phyloP scores from a whole-genome alignment of 2,888 invertebrate species.

The Bugula neritina region DNA sequence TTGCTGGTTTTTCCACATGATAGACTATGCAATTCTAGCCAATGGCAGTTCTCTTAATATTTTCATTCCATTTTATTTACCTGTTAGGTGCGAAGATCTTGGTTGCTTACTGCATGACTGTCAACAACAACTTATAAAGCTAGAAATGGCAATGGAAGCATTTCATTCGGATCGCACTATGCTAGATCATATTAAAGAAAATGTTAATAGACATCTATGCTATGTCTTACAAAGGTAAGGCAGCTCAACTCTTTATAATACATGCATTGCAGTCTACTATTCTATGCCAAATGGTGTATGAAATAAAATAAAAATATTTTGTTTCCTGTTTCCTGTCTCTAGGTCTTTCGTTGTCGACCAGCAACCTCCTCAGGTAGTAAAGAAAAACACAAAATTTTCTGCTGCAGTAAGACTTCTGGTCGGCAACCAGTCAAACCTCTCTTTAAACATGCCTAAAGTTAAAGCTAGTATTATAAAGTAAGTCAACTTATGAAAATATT shows the following conservation, averaged over 20 bases:
- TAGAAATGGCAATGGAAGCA: conserved; percentile 22
- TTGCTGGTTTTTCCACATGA: too few relatives aligned
- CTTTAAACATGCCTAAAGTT: conserved; percentile 86
- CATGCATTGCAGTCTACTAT: too few relatives aligned
- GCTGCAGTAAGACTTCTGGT: conserved; percentile 85
- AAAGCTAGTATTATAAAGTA: conserved; percentile 52
- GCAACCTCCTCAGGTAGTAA: conserved; percentile 96
- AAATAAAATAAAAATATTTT: too few relatives aligned
- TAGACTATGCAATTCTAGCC: too few relatives aligned
- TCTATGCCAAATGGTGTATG: too few relatives aligned
- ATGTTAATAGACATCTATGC: conserved; percentile 5
- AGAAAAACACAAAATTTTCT: conserved; percentile 90
- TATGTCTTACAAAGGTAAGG: conserved; percentile 1
- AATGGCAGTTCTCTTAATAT: too few relatives aligned
- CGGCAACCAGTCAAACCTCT: conserved; percentile 84
- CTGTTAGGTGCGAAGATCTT: conserved; percentile 6
- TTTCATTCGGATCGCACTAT: not conserved
- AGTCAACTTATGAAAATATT: too few relatives aligned
- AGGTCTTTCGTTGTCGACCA: conserved; percentile 92
- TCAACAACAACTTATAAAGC: not conserved
- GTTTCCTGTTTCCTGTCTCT: too few relatives aligned
- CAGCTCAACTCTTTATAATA: too few relatives aligned
- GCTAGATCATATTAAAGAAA: not conserved
- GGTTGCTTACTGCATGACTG: conserved; percentile 10
- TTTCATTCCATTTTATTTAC: not conserved